Conservation (phyloP, 2,113 vertebrate species). For the Zeus faber region DNA sequence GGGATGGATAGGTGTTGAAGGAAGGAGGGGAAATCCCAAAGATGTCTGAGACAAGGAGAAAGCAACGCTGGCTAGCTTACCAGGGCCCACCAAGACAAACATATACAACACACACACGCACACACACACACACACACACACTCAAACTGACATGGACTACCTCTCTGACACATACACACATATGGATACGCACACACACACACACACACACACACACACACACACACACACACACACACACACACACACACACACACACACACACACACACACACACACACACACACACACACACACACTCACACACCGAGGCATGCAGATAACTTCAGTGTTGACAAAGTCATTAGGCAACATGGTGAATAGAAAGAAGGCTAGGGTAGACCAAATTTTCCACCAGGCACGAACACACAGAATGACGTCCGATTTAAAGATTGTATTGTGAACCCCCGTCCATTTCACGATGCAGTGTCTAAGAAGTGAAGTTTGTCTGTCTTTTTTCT, state of each 20-base stretch:
- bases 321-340: too few species aligned
- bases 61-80: neutral
- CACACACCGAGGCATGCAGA: slow-evolving; percentile 10
- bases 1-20: neutral
- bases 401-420: too few species aligned
- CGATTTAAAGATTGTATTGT: too few species aligned
- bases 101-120: neutral
- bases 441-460: too few species aligned
- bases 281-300: slow-evolving; percentile 2
- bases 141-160: neutral
- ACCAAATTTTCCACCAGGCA: too few species aligned
- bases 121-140: neutral
- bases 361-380: too few species aligned
- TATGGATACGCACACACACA: neutral
- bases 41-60: neutral
- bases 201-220: neutral
- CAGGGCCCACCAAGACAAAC: neutral
- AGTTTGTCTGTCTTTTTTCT: too few species aligned
- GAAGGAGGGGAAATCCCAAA: neutral
- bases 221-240: neutral
- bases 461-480: too few species aligned
- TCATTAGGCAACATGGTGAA: too few species aligned
- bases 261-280: neutral
- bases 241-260: neutral
- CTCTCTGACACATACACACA: neutral